Base-by-base conservation (phyloP, 2,888 invertebrate genomes). In the Drosophila nigritarsus region DNA sequence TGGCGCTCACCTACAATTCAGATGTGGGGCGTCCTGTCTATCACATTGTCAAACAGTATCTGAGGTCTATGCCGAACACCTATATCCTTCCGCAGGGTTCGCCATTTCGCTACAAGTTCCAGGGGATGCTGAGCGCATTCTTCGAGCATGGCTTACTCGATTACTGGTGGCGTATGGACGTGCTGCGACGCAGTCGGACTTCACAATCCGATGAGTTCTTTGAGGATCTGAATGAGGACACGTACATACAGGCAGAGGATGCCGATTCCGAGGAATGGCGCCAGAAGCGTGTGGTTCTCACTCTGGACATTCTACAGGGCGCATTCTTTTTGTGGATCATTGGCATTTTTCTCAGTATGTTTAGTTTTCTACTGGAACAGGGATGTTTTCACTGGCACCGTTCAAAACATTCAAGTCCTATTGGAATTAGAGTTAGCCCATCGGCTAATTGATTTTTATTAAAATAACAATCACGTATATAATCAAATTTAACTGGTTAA, bases 301-400 rank as follows among this genome's bases (percentile, higher is more conserved):
- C 82, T 38, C 55, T 92, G 76, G 84, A 91, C 9, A 88, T 91
- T 15, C 55, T 92, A 11, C 92, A 92, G 53, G 92, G 92, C 6
- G 91, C 91, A 4, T 92, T 92, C 45, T 92, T 90, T 78, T 68
- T 92, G 2, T 92, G 91, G 92, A 18, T 85, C 3, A 79, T 89
- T 56, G 92, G 92, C 0, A 85, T 90, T 30, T 20, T 72, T 7
- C 4, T 84, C 0, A 91, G 90, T 55, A 30, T 76, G 5, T 5
- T 83, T 11, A 86, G 73, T 5, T 91, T 91, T 75, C 11, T 48
- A 8, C 36, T 73, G 0, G 90, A 90, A 40, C 69, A 75, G 6
- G 20, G 36, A 1, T 67, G 75, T 34, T 75, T 38, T 18, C n/a
- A 48, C 1, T 56, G 66, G 53, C 42, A 18, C 2, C 36, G 38